These are phyloP conservation scores for Asbolus verrucosus DNA, from an alignment of 1,140 invertebrate species.

Conservation along the genomic window DNA sequence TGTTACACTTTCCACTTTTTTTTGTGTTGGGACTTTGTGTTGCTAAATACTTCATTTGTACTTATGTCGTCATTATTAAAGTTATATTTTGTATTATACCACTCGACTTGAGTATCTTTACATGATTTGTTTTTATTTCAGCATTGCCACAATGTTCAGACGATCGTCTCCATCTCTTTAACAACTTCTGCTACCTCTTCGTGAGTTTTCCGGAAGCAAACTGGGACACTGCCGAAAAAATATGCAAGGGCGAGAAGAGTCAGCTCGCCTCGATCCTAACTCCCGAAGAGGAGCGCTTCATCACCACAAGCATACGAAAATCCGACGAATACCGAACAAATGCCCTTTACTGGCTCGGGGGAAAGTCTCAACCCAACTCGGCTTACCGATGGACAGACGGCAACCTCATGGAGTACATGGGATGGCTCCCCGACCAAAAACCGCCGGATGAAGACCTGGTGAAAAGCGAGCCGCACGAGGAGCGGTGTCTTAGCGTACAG, in stretches of 20 bases:
- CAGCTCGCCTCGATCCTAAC: conserved; percentile 72
- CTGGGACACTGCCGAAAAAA: conserved; percentile 78
- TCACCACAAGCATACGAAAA: conserved; percentile 73
- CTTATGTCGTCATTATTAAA: too few relatives aligned
- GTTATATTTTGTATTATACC: too few relatives aligned
- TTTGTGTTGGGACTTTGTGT: too few relatives aligned
- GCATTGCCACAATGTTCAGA: conserved; percentile 74
- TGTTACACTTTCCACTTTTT: too few relatives aligned
- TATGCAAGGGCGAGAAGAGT: conserved; percentile 75
- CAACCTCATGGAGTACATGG: conserved; percentile 67
- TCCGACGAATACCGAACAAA: conserved; percentile 76
- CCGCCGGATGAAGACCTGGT: conserved; percentile 61
- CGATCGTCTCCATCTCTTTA: conserved; percentile 73
- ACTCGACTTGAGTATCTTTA: neutral
- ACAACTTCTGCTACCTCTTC: conserved; percentile 77
- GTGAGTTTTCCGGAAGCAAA: conserved; percentile 79
- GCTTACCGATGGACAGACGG: conserved; percentile 71
- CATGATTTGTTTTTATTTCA: conserved; percentile 48
- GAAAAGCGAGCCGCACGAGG: too few relatives aligned
- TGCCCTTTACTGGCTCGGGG: conserved; percentile 75
- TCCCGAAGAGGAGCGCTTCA: conserved; percentile 74
- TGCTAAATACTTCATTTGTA: too few relatives aligned
- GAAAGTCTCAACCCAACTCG: conserved; percentile 63
- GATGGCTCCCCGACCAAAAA: conserved; percentile 69
- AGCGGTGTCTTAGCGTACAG: conserved; percentile 72